A percentile compares a stretch with the other conserved stretches of the same genome.
Evolutionary conservation across 2,113 vertebrate genomes (phyloP).

Genomic region (Vidua macroura): DNA sequence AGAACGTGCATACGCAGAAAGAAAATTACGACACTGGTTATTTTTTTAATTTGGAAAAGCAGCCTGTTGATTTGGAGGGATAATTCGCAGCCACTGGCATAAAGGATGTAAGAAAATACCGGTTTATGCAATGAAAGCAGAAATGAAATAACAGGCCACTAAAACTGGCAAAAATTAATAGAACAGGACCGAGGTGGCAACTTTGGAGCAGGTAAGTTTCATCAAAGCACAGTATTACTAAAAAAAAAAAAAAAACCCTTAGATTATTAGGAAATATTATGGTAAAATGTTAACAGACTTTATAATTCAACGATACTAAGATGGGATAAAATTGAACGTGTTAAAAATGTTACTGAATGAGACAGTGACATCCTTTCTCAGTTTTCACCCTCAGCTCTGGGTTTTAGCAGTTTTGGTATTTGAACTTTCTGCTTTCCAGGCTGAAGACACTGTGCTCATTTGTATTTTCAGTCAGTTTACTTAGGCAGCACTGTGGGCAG

Average conservation of each 20-base stretch:
- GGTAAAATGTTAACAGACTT: neutral
- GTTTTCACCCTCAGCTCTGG: neutral
- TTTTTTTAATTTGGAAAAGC: neutral
- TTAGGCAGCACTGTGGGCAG: neutral
- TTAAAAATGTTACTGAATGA: neutral
- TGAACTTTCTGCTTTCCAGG: neutral
- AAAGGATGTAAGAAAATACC: neutral
- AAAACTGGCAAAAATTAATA: neutral
- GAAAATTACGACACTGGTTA: neutral
- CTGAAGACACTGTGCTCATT: neutral
- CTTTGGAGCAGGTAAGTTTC: neutral
- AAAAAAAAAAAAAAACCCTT: neutral
- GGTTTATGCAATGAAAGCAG: neutral
- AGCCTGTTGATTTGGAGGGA: neutral
- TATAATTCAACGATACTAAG: neutral
- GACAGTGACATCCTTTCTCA: neutral
- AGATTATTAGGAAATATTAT: neutral
- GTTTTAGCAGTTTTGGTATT: neutral
- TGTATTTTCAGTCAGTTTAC: neutral
- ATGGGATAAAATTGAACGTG: neutral
- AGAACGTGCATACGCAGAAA: neutral
- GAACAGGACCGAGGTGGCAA: neutral
- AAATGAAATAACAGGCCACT: neutral
- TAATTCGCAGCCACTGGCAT: neutral
- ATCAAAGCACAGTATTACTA: neutral